Evolutionary conservation across 2,888 invertebrate species (phyloP).

Genomic region (Rhabditoides inermis): DNA sequence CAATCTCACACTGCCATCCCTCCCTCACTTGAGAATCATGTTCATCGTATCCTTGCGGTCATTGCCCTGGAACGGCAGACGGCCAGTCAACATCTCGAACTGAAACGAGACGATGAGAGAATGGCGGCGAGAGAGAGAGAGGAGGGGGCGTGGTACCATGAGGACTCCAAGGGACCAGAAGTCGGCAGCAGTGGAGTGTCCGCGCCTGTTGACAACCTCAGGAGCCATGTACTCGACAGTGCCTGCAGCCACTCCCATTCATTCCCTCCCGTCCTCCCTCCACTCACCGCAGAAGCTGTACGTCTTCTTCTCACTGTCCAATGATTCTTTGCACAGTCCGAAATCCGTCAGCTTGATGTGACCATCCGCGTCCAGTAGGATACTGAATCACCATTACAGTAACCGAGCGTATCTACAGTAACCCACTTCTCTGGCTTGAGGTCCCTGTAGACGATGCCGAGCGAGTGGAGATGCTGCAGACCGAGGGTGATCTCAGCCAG

Average conservation of each 20-base stretch:
- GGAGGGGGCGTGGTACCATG: conserved; percentile 65
- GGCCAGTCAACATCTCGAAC: conserved; percentile 99
- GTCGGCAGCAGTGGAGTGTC: conserved; percentile 94
- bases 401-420: not conserved
- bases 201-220: conserved; percentile 91
- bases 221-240: conserved; percentile 95
- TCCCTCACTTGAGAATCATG: conserved; percentile 73
- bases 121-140: not conserved
- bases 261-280: not conserved
- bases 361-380: conserved; percentile 83
- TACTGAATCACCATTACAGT: conserved; percentile 56
- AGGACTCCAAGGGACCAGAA: conserved; percentile 99
- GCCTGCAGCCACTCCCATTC: conserved; percentile 65
- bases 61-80: conserved; percentile 84
- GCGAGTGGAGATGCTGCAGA: conserved; percentile 85
- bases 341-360: conserved; percentile 98
- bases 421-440: conserved; percentile 87
- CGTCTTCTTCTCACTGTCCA: conserved; percentile 69
- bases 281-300: conserved; percentile 50
- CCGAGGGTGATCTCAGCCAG: conserved; percentile 93
- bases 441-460: conserved; percentile 97
- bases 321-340: conserved; percentile 91
- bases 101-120: conserved; percentile 41
- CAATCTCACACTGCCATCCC: not conserved
- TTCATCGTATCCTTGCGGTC: conserved; percentile 97